Conservation (phyloP, 2,113 vertebrate genomes). For the Vidua chalybeata region DNA sequence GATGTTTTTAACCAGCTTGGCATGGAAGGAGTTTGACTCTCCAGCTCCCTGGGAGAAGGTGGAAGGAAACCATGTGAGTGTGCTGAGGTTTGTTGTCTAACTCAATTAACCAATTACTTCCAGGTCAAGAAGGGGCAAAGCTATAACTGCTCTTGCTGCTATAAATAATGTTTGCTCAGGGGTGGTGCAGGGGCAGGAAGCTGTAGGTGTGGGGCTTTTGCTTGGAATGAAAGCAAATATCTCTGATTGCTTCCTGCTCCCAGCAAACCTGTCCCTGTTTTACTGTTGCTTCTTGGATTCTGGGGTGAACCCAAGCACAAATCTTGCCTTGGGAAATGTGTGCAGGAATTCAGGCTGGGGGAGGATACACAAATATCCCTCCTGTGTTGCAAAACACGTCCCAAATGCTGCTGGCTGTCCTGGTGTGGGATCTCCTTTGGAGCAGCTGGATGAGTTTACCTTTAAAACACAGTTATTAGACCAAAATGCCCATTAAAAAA, state of each 20-base stretch:
- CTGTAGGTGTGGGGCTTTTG: neutral
- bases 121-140: conserved; percentile 61
- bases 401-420: accelerated
- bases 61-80: neutral
- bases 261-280: neutral
- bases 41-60: neutral
- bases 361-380: neutral
- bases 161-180: conserved; percentile 16
- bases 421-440: neutral
- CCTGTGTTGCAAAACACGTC: neutral
- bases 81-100: conserved; percentile 28
- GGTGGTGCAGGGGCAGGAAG: neutral
- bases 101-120: conserved; percentile 59
- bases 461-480: neutral
- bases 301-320: neutral
- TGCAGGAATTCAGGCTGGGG: neutral
- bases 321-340: neutral
- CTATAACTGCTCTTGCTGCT: conserved; percentile 15
- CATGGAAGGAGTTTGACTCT: neutral
- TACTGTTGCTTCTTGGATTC: neutral
- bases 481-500: neutral
- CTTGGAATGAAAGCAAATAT: neutral
- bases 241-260: neutral
- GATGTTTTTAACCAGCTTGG: neutral
- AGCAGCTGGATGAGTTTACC: neutral